Evolutionary conservation across 2,888 invertebrate species (phyloP).

Genomic region (Cataglyphis cursor): DNA sequence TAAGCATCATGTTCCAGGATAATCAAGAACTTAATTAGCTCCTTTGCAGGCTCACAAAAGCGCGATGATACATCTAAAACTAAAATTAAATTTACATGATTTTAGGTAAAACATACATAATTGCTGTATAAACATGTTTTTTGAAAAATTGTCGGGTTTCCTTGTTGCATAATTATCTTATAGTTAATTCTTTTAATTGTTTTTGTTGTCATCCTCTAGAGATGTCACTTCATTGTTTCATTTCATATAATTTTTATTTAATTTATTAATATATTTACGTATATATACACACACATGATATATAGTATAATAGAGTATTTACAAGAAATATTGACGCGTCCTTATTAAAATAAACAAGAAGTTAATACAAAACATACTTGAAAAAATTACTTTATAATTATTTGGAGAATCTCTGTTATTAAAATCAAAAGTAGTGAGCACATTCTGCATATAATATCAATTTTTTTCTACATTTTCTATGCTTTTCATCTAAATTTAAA

Average conservation of each 20-base stretch:
- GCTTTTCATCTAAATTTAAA: not conserved
- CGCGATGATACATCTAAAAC: constrained; percentile 36
- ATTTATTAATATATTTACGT: too few species aligned
- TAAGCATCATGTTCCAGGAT: constrained; percentile 42
- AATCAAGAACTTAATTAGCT: constrained; percentile 41
- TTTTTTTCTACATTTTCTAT: not conserved
- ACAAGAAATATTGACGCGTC: not conserved
- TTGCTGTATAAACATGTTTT: not conserved
- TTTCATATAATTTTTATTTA: not conserved
- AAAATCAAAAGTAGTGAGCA: not conserved
- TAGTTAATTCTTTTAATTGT: not conserved
- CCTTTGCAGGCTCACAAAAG: constrained; percentile 35
- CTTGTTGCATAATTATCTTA: not conserved
- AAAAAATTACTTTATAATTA: not conserved
- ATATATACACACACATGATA: too few species aligned
- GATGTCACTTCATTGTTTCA: not conserved
- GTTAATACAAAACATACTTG: not conserved
- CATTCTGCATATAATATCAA: not conserved
- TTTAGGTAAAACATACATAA: constrained; percentile 27
- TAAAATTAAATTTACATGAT: constrained; percentile 10
- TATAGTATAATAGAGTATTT: not conserved
- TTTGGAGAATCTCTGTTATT: not conserved
- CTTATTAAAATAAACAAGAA: not conserved
- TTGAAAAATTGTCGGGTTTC: not conserved
- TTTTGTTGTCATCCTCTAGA: not conserved